Percentiles rank a stretch among this genome's conserved stretches.
phyloP scores from a whole-genome alignment of 2,797 vertebrate species.

The Lithobates sylvaticus region DNA sequence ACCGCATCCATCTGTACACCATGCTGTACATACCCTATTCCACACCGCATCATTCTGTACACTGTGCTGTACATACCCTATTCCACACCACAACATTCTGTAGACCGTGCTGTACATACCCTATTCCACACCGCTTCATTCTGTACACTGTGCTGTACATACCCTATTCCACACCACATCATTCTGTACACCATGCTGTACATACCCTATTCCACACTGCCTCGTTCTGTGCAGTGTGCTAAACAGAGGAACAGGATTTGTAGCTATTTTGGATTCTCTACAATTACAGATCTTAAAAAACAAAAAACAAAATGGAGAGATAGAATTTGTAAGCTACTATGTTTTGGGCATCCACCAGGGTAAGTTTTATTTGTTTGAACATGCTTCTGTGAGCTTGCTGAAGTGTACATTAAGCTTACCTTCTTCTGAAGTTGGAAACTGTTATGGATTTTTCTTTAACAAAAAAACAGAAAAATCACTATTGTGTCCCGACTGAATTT shows the following conservation, averaged over 20 bases:
- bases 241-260: not conserved
- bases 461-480: conserved; percentile 18
- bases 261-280: not conserved
- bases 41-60: too few relatives aligned
- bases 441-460: conserved; percentile 41
- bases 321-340: conserved; percentile 2
- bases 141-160: not conserved
- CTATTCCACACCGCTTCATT: too few relatives aligned
- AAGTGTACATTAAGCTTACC: conserved; percentile 29
- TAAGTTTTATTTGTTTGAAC: conserved; percentile 31
- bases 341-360: not conserved
- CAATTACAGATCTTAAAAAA: too few relatives aligned
- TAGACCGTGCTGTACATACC: too few relatives aligned
- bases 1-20: too few relatives aligned
- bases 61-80: too few relatives aligned
- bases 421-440: conserved; percentile 21
- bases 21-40: too few relatives aligned
- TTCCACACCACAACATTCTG: too few relatives aligned
- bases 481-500: conserved; percentile 14
- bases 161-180: too few relatives aligned
- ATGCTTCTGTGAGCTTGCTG: conserved; percentile 24
- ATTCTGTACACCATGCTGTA: too few relatives aligned
- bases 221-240: not conserved
- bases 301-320: too few relatives aligned
- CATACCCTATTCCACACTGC: too few relatives aligned